These are phyloP conservation scores for Latrodectus geometricus DNA, from an alignment of 1,140 invertebrate genomes.

Conservation along the genomic window DNA sequence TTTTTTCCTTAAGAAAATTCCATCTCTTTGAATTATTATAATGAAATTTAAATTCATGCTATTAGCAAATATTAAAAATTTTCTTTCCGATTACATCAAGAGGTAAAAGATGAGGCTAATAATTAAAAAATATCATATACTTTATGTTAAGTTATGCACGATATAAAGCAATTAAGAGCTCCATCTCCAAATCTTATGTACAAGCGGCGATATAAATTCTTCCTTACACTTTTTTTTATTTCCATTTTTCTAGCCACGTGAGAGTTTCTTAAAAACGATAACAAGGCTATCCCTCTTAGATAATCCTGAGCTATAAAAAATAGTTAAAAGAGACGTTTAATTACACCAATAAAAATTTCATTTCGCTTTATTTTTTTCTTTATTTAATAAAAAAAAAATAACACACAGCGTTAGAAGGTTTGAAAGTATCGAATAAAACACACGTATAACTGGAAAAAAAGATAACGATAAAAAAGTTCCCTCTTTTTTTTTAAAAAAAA, in stretches of 20 bases:
- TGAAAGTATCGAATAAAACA: slow-evolving; percentile 21
- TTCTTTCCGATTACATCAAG: background rate
- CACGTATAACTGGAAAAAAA: background rate
- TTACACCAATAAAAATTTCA: slow-evolving; percentile 62
- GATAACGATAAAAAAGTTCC: background rate
- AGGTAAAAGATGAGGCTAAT: background rate
- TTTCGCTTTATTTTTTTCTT: slow-evolving; percentile 51
- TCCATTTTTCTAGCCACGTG: slow-evolving; percentile 3
- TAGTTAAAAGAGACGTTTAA: slow-evolving; percentile 60
- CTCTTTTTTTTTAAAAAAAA: slow-evolving; percentile 13
- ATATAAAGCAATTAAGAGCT: slow-evolving; percentile 51
- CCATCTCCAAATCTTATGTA: slow-evolving; percentile 19
- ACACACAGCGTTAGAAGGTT: background rate
- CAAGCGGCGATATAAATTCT: background rate
- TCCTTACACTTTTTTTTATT: background rate
- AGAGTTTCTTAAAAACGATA: slow-evolving; percentile 49
- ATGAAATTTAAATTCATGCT: background rate
- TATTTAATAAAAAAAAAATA: slow-evolving; percentile 36
- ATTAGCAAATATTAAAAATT: background rate
- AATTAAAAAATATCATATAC: background rate
- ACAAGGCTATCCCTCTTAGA: slow-evolving; percentile 47
- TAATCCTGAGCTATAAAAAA: slow-evolving; percentile 36
- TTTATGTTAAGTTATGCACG: slow-evolving; percentile 22
- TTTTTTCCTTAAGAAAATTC: too few relatives aligned
- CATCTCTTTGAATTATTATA: background rate